Evolutionary conservation across 2,113 vertebrate species (phyloP).

Genomic region (Hylia prasina): DNA sequence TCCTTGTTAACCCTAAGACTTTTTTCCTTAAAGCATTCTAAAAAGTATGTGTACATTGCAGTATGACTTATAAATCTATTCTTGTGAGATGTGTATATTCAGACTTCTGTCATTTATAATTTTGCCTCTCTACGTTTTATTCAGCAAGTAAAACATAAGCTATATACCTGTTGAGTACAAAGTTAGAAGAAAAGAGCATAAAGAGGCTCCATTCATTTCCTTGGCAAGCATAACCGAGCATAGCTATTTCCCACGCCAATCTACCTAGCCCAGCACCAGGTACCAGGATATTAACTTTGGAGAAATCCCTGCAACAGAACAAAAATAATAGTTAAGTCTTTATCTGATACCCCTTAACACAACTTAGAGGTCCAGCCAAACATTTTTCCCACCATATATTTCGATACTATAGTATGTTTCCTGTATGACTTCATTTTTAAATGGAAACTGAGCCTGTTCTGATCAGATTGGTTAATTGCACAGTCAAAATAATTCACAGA

Average conservation of each 20-base stretch:
- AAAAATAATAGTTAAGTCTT: slow-evolving; percentile 71
- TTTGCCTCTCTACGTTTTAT: background rate
- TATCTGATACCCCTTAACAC: slow-evolving; percentile 60
- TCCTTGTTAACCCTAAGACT: background rate
- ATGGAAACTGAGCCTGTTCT: background rate
- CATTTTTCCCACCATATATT: background rate
- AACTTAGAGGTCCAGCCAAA: slow-evolving; percentile 1
- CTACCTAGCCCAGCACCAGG: slow-evolving; percentile 97
- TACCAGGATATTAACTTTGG: slow-evolving; percentile 92
- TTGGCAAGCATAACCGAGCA: slow-evolving; percentile 93
- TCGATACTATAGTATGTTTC: background rate
- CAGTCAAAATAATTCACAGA: background rate
- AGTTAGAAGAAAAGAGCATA: slow-evolving; percentile 99
- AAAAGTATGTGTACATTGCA: background rate
- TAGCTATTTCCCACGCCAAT: slow-evolving; percentile 96
- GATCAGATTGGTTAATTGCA: background rate
- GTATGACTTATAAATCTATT: background rate
- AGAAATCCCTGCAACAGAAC: slow-evolving; percentile 88
- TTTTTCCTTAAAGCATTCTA: background rate
- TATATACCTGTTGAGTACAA: slow-evolving; percentile 96
- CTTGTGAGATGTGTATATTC: background rate
- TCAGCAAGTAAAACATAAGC: slow-evolving; percentile 56
- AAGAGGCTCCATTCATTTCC: slow-evolving; percentile 99
- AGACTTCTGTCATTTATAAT: background rate
- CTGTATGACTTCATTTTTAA: background rate